Percentiles rank a stretch among this genome's conserved stretches.
phyloP scores from a whole-genome alignment of 1,140 invertebrate species.

The Kradibia gibbosae region DNA sequence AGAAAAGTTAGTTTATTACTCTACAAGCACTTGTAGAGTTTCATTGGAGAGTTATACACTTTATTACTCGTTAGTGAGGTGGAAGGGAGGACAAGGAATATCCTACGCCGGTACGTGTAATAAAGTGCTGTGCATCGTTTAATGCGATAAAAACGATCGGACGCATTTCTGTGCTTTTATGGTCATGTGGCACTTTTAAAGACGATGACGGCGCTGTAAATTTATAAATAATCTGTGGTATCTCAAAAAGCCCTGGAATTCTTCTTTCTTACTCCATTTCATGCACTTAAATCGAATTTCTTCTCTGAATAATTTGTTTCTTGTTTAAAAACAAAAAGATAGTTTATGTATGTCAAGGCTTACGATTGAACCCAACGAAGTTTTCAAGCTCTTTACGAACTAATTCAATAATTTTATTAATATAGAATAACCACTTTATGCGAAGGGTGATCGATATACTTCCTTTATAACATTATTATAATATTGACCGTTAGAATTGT shows the following conservation, averaged over 20 bases:
- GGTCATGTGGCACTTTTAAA: neutral
- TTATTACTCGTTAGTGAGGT: neutral
- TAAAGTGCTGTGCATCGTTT: slow-evolving; percentile 6
- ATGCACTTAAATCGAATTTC: neutral
- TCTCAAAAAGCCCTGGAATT: neutral
- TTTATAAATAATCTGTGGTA: neutral
- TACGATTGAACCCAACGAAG: neutral
- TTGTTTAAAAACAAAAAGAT: neutral
- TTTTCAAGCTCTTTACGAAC: neutral
- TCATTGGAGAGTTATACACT: slow-evolving; percentile 29
- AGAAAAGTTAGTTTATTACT: slow-evolving; percentile 9
- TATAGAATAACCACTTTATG: neutral
- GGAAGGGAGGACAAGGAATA: neutral
- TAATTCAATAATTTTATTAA: neutral
- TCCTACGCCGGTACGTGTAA: neutral
- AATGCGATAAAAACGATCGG: slow-evolving; percentile 18
- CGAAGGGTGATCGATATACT: neutral
- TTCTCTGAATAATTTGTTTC: neutral
- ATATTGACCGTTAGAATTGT: no score
- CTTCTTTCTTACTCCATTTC: no score
- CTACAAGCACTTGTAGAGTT: slow-evolving; percentile 41
- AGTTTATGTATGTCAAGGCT: neutral
- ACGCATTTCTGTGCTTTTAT: neutral
- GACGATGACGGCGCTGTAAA: neutral
- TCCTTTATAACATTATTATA: no score